Evolutionary conservation across 2,888 invertebrate species (phyloP).

Genomic region (Chaetogeoica ovagalla): DNA sequence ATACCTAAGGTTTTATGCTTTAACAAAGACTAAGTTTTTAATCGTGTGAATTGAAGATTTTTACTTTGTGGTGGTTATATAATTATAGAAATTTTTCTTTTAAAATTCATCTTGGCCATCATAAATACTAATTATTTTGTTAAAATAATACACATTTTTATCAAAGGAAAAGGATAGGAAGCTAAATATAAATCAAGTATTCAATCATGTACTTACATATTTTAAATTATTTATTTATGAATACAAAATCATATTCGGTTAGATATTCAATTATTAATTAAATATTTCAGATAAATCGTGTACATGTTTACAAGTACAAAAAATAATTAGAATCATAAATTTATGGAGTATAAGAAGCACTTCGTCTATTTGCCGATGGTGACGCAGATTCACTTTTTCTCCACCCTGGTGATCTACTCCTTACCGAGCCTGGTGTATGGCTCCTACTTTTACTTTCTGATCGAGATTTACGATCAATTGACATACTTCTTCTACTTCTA

Average conservation of each 20-base stretch:
- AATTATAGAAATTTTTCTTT: too few relatives aligned
- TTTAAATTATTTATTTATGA: background rate
- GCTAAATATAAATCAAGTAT: background rate
- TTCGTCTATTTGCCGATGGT: conserved; percentile 28
- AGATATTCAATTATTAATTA: background rate
- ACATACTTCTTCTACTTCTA: conserved; percentile 50
- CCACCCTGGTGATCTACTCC: conserved; percentile 55
- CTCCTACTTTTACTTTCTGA: conserved; percentile 42
- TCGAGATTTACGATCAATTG: conserved; percentile 46
- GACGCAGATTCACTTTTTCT: conserved; percentile 50
- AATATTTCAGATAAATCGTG: conserved; percentile 11
- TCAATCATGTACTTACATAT: background rate
- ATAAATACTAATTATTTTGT: too few relatives aligned
- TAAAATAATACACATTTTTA: background rate
- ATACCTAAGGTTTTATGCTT: too few relatives aligned
- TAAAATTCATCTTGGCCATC: too few relatives aligned
- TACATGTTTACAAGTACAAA: conserved; percentile 21
- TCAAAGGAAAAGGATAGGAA: background rate
- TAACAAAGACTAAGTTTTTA: too few relatives aligned
- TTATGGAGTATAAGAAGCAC: conserved; percentile 35
- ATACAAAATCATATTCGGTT: background rate
- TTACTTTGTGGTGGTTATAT: too few relatives aligned
- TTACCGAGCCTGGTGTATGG: conserved; percentile 17
- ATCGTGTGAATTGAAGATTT: too few relatives aligned
- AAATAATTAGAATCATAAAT: conserved; percentile 11